Percentiles rank a stretch among this genome's conserved stretches.
These are phyloP conservation scores for Morpho achilles DNA, from an alignment of 2,888 invertebrate species.

Conservation along the genomic window DNA sequence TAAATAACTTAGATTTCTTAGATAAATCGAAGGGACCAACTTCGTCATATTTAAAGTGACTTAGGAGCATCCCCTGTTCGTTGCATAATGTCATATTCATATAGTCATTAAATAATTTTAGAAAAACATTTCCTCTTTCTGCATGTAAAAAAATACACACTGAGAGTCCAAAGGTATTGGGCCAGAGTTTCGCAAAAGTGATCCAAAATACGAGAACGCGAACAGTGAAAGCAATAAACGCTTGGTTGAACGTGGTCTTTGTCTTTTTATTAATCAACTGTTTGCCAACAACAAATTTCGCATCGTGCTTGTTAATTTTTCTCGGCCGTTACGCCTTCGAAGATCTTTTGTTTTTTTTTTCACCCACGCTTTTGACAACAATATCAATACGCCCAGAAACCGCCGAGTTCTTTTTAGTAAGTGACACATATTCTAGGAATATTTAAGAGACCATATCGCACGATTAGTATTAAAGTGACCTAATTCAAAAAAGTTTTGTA, in stretches of 20 bases:
- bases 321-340: conserved; percentile 5
- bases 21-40: too few relatives aligned
- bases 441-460: background rate
- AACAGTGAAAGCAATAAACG: conserved; percentile 68
- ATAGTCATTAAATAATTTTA: too few relatives aligned
- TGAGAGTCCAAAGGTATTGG: conserved; percentile 22
- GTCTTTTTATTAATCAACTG: conserved; percentile 52
- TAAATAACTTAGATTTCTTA: too few relatives aligned
- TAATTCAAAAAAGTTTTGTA: too few relatives aligned
- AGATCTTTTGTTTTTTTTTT: background rate
- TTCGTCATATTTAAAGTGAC: too few relatives aligned
- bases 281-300: conserved; percentile 48
- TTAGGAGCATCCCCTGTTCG: too few relatives aligned
- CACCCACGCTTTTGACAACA: background rate
- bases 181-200: conserved; percentile 25
- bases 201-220: conserved; percentile 29
- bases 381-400: background rate
- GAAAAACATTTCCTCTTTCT: too few relatives aligned
- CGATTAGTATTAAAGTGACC: background rate
- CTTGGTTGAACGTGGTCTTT: conserved; percentile 50
- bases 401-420: conserved; percentile 2
- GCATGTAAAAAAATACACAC: too few relatives aligned
- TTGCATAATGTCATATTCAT: too few relatives aligned
- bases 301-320: conserved; percentile 13
- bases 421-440: background rate